Evolutionary conservation across 1,140 invertebrate genomes (phyloP).

Genomic region (Drosophila carrolli): DNA sequence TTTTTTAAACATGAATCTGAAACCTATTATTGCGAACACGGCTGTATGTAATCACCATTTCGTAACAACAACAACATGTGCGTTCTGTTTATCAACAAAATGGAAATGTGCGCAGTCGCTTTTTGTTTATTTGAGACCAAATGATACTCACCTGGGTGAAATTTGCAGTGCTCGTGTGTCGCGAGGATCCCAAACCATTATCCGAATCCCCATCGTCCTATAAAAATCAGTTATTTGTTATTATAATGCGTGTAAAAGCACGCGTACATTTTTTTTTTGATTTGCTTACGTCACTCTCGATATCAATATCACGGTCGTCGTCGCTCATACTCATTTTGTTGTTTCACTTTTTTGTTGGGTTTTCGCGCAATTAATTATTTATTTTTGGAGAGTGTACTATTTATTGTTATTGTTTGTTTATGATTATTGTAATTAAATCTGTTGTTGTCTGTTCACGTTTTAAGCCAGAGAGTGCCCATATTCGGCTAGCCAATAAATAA

Average conservation of each 20-base stretch:
- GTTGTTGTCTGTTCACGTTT: slow-evolving; percentile 28
- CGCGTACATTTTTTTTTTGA: background rate
- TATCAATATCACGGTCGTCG: slow-evolving; percentile 95
- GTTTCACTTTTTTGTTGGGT: background rate
- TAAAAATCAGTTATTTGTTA: slow-evolving; percentile 7
- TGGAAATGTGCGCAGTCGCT: slow-evolving; percentile 25
- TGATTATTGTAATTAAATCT: slow-evolving; percentile 18
- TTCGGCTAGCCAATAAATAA: no score
- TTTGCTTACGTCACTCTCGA: slow-evolving; percentile 93
- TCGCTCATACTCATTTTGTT: slow-evolving; percentile 88
- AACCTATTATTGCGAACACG: background rate
- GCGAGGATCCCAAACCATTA: slow-evolving; percentile 85
- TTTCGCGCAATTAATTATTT: background rate
- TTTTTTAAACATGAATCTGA: no score
- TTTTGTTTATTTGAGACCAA: background rate
- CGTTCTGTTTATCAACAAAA: slow-evolving; percentile 38
- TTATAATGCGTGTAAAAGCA: background rate
- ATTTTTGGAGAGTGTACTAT: background rate
- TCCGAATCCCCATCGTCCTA: slow-evolving; percentile 89
- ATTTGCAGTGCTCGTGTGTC: slow-evolving; percentile 74
- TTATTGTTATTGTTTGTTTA: slow-evolving; percentile 14
- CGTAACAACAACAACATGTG: slow-evolving; percentile 37
- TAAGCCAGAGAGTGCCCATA: background rate
- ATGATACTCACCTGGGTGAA: slow-evolving; percentile 68
- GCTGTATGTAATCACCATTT: slow-evolving; percentile 19